These are phyloP conservation scores for Parnassius orleans DNA, from an alignment of 2,888 invertebrate species.

Conservation along the genomic window DNA sequence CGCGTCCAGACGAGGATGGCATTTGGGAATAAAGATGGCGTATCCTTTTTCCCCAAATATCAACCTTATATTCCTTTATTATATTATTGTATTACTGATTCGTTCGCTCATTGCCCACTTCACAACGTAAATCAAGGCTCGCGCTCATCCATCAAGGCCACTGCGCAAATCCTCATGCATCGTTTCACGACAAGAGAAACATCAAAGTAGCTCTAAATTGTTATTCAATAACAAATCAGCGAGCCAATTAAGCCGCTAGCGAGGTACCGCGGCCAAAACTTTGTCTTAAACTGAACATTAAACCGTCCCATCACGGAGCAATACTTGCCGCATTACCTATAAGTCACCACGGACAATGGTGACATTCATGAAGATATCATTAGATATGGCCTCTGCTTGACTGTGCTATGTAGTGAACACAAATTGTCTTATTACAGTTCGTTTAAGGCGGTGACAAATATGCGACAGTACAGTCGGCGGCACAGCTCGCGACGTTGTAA, in stretches of 20 bases:
- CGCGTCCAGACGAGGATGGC: too few species aligned
- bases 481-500: constrained; percentile 8
- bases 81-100: too few species aligned
- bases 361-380: constrained; percentile 58
- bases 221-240: constrained; percentile 55
- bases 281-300: constrained; percentile 54
- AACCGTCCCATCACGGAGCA: constrained; percentile 51
- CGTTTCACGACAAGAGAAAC: constrained; percentile 29
- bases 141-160: constrained; percentile 18
- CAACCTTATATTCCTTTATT: too few species aligned
- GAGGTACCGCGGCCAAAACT: constrained; percentile 50
- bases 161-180: constrained; percentile 6
- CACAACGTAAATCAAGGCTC: background rate
- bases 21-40: too few species aligned
- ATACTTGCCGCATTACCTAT: constrained; percentile 57
- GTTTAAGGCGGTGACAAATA: constrained; percentile 28
- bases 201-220: constrained; percentile 34
- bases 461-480: constrained; percentile 18
- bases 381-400: constrained; percentile 64
- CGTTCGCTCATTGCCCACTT: background rate
- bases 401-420: constrained; percentile 57
- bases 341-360: constrained; percentile 61
- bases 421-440: constrained; percentile 67
- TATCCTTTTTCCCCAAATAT: too few species aligned
- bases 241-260: constrained; percentile 37